Percentiles rank a stretch among this genome's conserved stretches.
phyloP scores from a whole-genome alignment of 2,113 vertebrate genomes.

The Hippocampus zosterae region DNA sequence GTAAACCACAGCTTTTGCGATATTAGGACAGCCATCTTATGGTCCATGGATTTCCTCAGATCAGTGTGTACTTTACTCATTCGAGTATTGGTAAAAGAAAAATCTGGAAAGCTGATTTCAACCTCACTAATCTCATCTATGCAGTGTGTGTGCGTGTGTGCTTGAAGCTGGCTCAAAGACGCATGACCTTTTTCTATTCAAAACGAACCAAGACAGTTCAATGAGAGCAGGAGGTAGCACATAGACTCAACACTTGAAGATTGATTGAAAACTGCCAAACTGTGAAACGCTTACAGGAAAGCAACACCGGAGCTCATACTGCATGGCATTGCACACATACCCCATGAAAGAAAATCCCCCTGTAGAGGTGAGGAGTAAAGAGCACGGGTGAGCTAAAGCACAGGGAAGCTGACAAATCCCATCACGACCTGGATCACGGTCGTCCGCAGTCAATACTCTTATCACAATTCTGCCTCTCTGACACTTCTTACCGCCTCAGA shows the following conservation, averaged over 20 bases:
- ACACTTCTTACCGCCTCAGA: conserved; percentile 3
- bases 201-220: conserved; percentile 54
- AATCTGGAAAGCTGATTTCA: conserved; percentile 11
- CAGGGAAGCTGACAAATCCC: conserved; percentile 56
- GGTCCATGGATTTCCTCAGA: too few species aligned
- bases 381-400: conserved; percentile 24
- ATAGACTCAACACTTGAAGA: conserved; percentile 49
- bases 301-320: conserved; percentile 62
- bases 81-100: not conserved
- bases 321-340: conserved; percentile 38
- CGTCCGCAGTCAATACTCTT: conserved; percentile 36
- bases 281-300: conserved; percentile 69
- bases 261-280: conserved; percentile 67
- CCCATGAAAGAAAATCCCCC: conserved; percentile 58
- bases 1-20: too few species aligned
- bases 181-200: conserved; percentile 66
- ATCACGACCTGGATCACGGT: conserved; percentile 45
- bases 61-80: not conserved
- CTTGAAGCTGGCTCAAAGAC: conserved; percentile 29
- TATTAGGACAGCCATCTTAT: too few species aligned
- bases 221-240: conserved; percentile 50
- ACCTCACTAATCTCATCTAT: conserved; percentile 14
- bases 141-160: conserved; percentile 31
- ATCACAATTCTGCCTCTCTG: conserved; percentile 33
- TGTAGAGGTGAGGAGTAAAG: conserved; percentile 45